Evolutionary conservation across 2,113 vertebrate species (phyloP).

Genomic region (Thinocorus orbignyianus): DNA sequence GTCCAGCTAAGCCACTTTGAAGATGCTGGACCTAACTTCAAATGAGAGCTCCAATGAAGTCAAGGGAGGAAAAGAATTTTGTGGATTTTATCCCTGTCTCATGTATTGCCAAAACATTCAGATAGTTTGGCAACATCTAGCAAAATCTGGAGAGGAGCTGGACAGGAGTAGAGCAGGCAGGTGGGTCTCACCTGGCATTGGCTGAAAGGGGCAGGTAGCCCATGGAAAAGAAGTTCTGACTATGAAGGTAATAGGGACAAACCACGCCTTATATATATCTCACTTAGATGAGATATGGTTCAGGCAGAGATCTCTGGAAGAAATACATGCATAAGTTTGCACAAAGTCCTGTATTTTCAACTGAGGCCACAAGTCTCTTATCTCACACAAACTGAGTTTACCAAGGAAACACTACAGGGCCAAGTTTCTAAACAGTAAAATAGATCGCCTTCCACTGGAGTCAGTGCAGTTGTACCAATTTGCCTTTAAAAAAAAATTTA

Average conservation of each 20-base stretch:
- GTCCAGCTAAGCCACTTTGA: not conserved
- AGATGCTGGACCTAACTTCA: not conserved
- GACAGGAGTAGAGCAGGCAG: not conserved
- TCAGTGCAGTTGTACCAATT: not conserved
- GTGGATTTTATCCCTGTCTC: not conserved
- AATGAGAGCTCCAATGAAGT: not conserved
- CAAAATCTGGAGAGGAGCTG: not conserved
- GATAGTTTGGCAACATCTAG: not conserved
- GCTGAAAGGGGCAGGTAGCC: not conserved
- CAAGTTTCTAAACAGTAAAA: not conserved
- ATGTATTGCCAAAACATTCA: not conserved
- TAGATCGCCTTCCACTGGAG: not conserved
- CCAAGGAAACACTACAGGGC: not conserved
- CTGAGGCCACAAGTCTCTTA: not conserved
- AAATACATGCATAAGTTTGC: not conserved
- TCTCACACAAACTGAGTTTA: not conserved
- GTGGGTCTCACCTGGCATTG: not conserved
- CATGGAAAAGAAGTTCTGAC: not conserved
- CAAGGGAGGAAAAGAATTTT: not conserved
- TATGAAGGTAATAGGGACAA: not conserved
- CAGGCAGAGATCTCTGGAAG: not conserved
- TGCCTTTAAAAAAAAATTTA: not conserved
- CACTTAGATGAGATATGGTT: rapidly evolving
- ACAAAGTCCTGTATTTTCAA: not conserved
- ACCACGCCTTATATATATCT: too few relatives aligned